Base-by-base conservation (phyloP, 1,140 invertebrate species). In the Lasaia peninsularis region DNA sequence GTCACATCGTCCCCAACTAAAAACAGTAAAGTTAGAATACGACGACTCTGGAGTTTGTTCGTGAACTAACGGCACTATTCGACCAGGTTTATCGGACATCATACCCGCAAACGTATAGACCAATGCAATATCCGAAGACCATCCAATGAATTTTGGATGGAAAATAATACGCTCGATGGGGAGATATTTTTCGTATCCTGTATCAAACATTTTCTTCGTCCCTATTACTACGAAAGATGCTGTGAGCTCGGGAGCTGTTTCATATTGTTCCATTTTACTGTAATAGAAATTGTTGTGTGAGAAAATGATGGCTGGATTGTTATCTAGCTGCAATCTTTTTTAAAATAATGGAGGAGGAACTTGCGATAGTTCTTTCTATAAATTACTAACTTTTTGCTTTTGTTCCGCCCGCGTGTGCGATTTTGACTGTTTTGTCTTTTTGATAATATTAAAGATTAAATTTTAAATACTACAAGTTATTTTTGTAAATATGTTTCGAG, bases 161-260 rank as follows among this genome's bases (percentile, higher is more conserved):
- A 60, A 66, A 9, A 78, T 48, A 40, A 80, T 52, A 34, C 73
- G 60, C 32, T 82, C 79, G 35, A 82, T 82, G 0, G 75, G 79
- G 2, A 82, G 52, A 50, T 82, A 80, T 20, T 80, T 72, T 58
- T 82, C 79, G 34, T 65, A 65, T 28, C 63, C 59, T 3, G 58
- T 44, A 10, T 61, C 44, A 11, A 61, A 61, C 75, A 80, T 78
- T 50, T 73, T 71, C 52, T 75, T 78, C 3, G 72, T 76, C 35
- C 78, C 78, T 48, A 84, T 73, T 0, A 84, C 73, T 0, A 81
- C 71, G 31, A 84, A 84, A 0, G 77, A 80, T 3, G 71, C 63
- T 2, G 80, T 75, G 1, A 83, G 32, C 60, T 81, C 75, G 1
- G 70, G 60, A 60, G 60, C 44, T 20, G 34, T 28, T 34, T 60